Evolutionary conservation across 2,888 invertebrate species (phyloP).

Genomic region (Limenitis camilla): DNA sequence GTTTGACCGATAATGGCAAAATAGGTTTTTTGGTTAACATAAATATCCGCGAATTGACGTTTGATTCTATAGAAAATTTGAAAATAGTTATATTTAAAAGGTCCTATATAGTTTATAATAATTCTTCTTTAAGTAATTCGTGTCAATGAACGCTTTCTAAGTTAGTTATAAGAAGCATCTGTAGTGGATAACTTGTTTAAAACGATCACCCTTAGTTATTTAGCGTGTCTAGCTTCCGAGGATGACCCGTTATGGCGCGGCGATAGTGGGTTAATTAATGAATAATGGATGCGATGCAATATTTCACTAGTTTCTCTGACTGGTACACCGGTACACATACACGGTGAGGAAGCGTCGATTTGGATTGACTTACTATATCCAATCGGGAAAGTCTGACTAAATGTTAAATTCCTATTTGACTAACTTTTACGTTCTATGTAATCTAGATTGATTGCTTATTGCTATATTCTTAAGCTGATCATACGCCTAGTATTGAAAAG

Average conservation of each 20-base stretch:
- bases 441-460: constrained; percentile 38
- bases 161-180: constrained; percentile 11
- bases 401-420: constrained; percentile 25
- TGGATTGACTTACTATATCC: constrained; percentile 24
- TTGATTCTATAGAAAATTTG: too few relatives aligned
- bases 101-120: neutral
- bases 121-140: neutral
- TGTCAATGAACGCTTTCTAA: constrained; percentile 10
- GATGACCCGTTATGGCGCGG: constrained; percentile 45
- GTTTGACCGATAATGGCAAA: too few relatives aligned
- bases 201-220: constrained; percentile 25
- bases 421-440: constrained; percentile 46
- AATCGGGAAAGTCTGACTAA: constrained; percentile 8
- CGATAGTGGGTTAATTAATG: constrained; percentile 60
- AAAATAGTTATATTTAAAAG: too few relatives aligned
- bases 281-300: constrained; percentile 60
- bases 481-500: too few relatives aligned
- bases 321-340: constrained; percentile 30
- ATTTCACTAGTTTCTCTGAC: constrained; percentile 52
- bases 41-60: too few relatives aligned
- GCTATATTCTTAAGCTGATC: constrained; percentile 1
- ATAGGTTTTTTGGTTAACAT: too few relatives aligned
- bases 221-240: constrained; percentile 31
- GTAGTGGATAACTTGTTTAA: constrained; percentile 18
- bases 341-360: constrained; percentile 33